Evolutionary conservation across 2,888 invertebrate species (phyloP).

Genomic region (Caenorhabditis drosophilae): DNA sequence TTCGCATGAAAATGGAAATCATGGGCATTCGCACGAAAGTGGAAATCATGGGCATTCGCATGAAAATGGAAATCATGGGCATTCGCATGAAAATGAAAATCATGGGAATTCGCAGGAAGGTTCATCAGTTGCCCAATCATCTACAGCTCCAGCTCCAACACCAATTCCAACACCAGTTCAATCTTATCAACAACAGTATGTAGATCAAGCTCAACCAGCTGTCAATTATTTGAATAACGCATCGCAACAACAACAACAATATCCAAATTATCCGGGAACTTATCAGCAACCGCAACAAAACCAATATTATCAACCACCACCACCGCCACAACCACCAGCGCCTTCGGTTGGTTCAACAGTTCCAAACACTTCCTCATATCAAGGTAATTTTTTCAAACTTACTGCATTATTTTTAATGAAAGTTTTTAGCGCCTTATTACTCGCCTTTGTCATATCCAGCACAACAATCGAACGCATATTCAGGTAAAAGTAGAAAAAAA

Average conservation of each 20-base stretch:
- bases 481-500: not conserved
- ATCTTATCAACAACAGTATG: slow-evolving; percentile 9
- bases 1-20: slow-evolving; percentile 17
- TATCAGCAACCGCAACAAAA: slow-evolving; percentile 12
- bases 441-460: slow-evolving; percentile 14
- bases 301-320: slow-evolving; percentile 29
- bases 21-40: slow-evolving; percentile 23
- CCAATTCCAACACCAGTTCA: slow-evolving; percentile 7
- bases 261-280: not conserved
- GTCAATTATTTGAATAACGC: slow-evolving; percentile 15
- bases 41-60: slow-evolving; percentile 20
- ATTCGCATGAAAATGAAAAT: slow-evolving; percentile 32
- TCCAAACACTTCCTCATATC: slow-evolving; percentile 14
- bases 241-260: slow-evolving; percentile 3
- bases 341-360: slow-evolving; percentile 3
- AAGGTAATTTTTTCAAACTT: slow-evolving; percentile 8
- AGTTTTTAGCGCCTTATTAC: slow-evolving; percentile 23
- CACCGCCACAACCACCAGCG: slow-evolving; percentile 5
- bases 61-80: slow-evolving; percentile 19
- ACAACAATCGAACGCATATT: slow-evolving; percentile 14
- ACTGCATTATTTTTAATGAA: not conserved
- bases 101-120: too few relatives aligned
- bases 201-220: slow-evolving; percentile 10
- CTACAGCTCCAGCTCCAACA: slow-evolving; percentile 7
- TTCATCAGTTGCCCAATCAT: too few relatives aligned